phyloP scores from a whole-genome alignment of 2,888 invertebrate genomes.

The Sipha maydis region DNA sequence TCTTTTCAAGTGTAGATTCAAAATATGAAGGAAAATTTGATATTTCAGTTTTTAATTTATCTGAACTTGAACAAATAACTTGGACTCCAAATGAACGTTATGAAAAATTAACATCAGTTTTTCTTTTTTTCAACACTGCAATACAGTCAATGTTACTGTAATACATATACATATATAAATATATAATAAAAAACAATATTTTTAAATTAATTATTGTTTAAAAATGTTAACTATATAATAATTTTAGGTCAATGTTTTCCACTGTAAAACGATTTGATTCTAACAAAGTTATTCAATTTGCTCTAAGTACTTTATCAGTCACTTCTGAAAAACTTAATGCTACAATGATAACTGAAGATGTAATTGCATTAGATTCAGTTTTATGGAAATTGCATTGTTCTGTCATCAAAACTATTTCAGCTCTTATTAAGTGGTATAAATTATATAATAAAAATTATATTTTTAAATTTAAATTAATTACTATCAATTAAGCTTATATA shows the following conservation, averaged over 20 bases:
- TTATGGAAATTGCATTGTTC: slow-evolving; percentile 62
- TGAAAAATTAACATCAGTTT: slow-evolving; percentile 53
- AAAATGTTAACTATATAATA: slow-evolving; percentile 10
- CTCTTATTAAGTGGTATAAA: slow-evolving; percentile 63
- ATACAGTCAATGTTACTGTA: slow-evolving; percentile 63
- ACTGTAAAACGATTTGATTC: slow-evolving; percentile 61
- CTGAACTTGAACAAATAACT: slow-evolving; percentile 26
- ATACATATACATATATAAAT: no score
- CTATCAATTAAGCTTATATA: neutral
- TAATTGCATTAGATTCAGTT: slow-evolving; percentile 59
- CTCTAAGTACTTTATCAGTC: slow-evolving; percentile 60
- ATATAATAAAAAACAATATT: neutral
- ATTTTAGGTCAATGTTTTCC: slow-evolving; percentile 62
- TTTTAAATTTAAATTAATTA: no score
- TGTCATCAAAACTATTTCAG: slow-evolving; percentile 58
- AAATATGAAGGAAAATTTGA: slow-evolving; percentile 53
- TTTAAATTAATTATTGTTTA: neutral
- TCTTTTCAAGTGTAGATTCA: neutral
- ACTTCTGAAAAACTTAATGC: slow-evolving; percentile 57
- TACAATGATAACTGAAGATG: slow-evolving; percentile 56
- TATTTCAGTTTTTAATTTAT: slow-evolving; percentile 42
- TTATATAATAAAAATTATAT: no score
- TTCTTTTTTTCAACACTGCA: slow-evolving; percentile 43
- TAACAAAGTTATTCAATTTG: slow-evolving; percentile 60
- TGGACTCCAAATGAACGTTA: slow-evolving; percentile 53